Evolutionary conservation across 2,888 invertebrate genomes (phyloP), one percentile per base, ranked within the genome.

Genomic region (Leucophora obtusa): DNA sequence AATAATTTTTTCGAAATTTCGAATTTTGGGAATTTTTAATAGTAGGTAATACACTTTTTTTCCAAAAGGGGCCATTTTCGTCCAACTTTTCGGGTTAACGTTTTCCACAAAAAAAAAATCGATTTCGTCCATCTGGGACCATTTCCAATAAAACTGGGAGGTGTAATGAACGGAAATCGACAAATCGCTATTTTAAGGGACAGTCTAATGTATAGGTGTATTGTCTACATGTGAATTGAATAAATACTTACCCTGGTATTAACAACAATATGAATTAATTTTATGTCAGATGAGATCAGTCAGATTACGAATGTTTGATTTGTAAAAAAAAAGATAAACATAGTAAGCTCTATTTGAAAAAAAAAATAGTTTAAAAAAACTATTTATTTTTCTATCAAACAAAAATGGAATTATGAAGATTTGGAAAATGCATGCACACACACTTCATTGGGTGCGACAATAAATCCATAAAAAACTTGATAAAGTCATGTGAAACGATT

Each of bases 281-380:
- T 62, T 69, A 47, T 66, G 70, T 68, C 73, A 77, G 21, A 62
- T 66, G 47, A 74, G 70, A 81, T 81, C 63, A 74, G 70, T 70
- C 73, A 58, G 81, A 74, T 77, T 77, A 74, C 56, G 56, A 43
- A 28, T 73, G 69, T 77, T 70, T 81, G 77, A 77, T 77, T 73
- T 73, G 47, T 33, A 66, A 50, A 72, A 77, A 73, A 69, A n/a
- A n/a, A n/a, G n/a, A n/a, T n/a, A n/a, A n/a, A 24, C 2, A 5
- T 24, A 24, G 24, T 24, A 7, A 28, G 28, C 6, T 28, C 6
- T 28, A 28, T 28, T 24, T n/a, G n/a, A 28, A 62, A 43, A 68
- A 38, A 47, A 60, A 14, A 38, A 53, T 63, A 69, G 47, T 65
- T 65, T 70, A 24, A 24, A 68, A 60, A 51, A 63, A 51, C 56